phyloP scores from a whole-genome alignment of 2,888 invertebrate species.

The Pherbina coryleti region DNA sequence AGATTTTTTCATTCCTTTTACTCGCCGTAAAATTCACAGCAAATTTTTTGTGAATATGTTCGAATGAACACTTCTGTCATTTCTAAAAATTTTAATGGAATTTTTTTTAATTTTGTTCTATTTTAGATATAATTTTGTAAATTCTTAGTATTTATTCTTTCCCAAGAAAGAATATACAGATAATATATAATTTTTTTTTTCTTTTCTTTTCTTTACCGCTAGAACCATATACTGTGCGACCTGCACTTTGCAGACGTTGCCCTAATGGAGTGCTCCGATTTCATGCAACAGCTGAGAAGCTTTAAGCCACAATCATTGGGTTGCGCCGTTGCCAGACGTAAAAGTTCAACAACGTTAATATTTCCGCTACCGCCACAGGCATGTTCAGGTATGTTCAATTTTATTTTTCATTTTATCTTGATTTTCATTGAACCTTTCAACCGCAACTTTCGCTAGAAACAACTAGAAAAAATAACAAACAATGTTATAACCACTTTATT shows the following conservation, averaged over 20 bases:
- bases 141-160: background rate
- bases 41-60: no score
- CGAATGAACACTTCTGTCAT: no score
- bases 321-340: conserved; percentile 93
- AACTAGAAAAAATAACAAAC: background rate
- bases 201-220: conserved; percentile 35
- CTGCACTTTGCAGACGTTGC: conserved; percentile 96
- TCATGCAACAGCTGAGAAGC: conserved; percentile 95
- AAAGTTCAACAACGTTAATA: conserved; percentile 93
- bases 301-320: conserved; percentile 96
- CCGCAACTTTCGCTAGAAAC: background rate
- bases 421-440: background rate
- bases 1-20: no score
- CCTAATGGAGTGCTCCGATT: conserved; percentile 97
- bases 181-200: background rate
- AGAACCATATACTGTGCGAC: conserved; percentile 95
- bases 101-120: background rate
- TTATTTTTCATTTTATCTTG: background rate
- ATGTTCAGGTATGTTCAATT: conserved; percentile 81
- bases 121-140: background rate
- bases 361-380: conserved; percentile 95
- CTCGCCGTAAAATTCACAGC: no score
- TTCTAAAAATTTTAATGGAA: no score
- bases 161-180: background rate
- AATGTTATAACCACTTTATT: background rate